phyloP scores from a whole-genome alignment of 1,140 invertebrate genomes.

The silkworm (Bombyx mori) region DNA sequence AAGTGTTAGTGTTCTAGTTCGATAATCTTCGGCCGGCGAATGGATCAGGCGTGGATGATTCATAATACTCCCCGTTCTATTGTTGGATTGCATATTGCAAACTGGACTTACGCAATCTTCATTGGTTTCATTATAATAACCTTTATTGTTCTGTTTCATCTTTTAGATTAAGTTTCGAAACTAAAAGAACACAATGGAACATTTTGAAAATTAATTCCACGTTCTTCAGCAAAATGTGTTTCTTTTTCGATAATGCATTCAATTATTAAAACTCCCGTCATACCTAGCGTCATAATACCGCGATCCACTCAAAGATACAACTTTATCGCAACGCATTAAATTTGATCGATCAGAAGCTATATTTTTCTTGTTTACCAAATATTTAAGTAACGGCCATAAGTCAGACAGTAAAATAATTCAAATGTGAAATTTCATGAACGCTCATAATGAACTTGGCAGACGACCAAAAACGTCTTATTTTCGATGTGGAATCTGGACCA shows the following conservation, averaged over 20 bases:
- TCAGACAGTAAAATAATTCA: slow-evolving; percentile 71
- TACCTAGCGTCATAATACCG: slow-evolving; percentile 22
- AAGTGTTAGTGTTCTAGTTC: slow-evolving; percentile 65
- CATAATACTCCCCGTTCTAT: slow-evolving; percentile 61
- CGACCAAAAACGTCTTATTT: slow-evolving; percentile 71
- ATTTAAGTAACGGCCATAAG: slow-evolving; percentile 71
- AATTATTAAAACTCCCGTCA: not conserved
- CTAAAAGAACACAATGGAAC: no score
- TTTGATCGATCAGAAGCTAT: slow-evolving; percentile 67
- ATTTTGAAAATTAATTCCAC: not conserved
- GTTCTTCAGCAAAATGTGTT: not conserved
- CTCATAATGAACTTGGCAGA: slow-evolving; percentile 70
- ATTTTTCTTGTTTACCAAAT: slow-evolving; percentile 72
- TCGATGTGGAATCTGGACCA: slow-evolving; percentile 70
- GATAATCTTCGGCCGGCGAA: slow-evolving; percentile 61
- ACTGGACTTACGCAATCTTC: slow-evolving; percentile 54
- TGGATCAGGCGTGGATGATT: slow-evolving; percentile 61
- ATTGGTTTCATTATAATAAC: slow-evolving; percentile 34
- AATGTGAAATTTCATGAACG: slow-evolving; percentile 71
- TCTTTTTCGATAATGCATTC: not conserved
- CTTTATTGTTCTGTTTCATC: slow-evolving; percentile 2
- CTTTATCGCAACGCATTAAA: slow-evolving; percentile 61
- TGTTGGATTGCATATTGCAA: slow-evolving; percentile 59
- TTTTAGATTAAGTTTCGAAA: no score
- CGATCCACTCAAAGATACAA: slow-evolving; percentile 55